Evolutionary conservation across 2,888 invertebrate genomes (phyloP), one percentile per base, ranked within the genome.

Genomic region (Digitonthophagus gazella): DNA sequence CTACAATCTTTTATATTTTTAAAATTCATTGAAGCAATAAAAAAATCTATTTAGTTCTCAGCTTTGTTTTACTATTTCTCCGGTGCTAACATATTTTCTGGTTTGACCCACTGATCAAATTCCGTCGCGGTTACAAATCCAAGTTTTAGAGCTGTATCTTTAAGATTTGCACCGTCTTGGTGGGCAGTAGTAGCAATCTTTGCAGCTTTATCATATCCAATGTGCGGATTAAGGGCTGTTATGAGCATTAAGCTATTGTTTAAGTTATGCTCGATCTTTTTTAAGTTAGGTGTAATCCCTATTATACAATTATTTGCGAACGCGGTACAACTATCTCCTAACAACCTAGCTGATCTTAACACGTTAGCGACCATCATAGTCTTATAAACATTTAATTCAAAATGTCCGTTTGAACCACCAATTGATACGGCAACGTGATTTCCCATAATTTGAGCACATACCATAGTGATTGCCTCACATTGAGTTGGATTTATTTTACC

Each of bases 401-500:
- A 98, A 83, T 99, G 98, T 1, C 99, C 99, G 80, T 94, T 97
- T 76, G 93, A 91, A 56, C 96, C 98, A 56, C 97, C 98, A 28
- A 99, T 82, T 0, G 94, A 92, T 54, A 92, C 91, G 0, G 98
- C 97, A 28, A 97, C 96, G 82, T 99, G 94, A 85, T 99, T 99
- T 64, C 98, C 98, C 93, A 98, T 97, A 69, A 99, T 72, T 81
- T 96, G 95, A 3, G 96, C 95, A 2, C 93, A 91, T 0, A 97
- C 90, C 99, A 99, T 99, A 0, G 98, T 98, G 65, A 99, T 86
- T 0, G 98, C 92, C 81, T 99, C 99, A 83, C 98, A 98, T 81
- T 99, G 99, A 0, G 99, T 99, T 4, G 99, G 99, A 85, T 99
- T 98, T 67, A 99, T 96, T 85, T 98, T 98, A 65, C 96, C 98